Evolutionary conservation across 2,888 invertebrate species (phyloP), one percentile per base, ranked within the genome.

Genomic region (Drosophila mercatorum): DNA sequence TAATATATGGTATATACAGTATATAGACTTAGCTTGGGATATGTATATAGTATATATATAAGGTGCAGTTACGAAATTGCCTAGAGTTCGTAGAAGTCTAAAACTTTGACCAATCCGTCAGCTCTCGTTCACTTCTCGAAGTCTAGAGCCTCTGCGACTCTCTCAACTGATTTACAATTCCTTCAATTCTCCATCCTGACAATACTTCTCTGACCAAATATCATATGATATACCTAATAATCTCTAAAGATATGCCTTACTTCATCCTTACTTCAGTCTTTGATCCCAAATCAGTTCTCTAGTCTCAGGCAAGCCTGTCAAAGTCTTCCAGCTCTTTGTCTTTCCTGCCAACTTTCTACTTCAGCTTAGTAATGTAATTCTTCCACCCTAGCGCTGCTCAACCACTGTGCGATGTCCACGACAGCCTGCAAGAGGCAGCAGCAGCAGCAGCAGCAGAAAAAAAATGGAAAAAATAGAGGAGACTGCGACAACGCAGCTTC

Each of bases 401-500:
- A 52, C 65, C 87, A 83, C 83, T 80, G 83, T 83, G 80, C 72
- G 56, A 61, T 73, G 72, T 73, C 71, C 73, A 58, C 53, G 68
- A 73, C 81, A 79, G 73, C 61, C 66, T 49, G 66, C 64, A 57
- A 65, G 17, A 17, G 17, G 66, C 60, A 57, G 63, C 22, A 22
- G 22, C 17, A 22, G 22, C 17, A 17, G 66, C 60, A 57, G 63
- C 22, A 22, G 22, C 17, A 22, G 22, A 22, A 22, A 22, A 22
- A 22, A 22, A 22, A 22, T 52, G 38, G 26, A 49, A 56, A 66
- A 62, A 68, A 44, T 40, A 34, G 44, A 53, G 69, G 75, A 77
- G 72, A 72, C 75, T 62, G 72, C 81, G 81, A 81, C 88, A 79
- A 87, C 85, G 87, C 79, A 78, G 78, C 79, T 46, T 78, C 83